These are phyloP conservation scores for Tenthredo scrophulariae DNA, from an alignment of 2,888 invertebrate genomes.

Conservation along the genomic window DNA sequence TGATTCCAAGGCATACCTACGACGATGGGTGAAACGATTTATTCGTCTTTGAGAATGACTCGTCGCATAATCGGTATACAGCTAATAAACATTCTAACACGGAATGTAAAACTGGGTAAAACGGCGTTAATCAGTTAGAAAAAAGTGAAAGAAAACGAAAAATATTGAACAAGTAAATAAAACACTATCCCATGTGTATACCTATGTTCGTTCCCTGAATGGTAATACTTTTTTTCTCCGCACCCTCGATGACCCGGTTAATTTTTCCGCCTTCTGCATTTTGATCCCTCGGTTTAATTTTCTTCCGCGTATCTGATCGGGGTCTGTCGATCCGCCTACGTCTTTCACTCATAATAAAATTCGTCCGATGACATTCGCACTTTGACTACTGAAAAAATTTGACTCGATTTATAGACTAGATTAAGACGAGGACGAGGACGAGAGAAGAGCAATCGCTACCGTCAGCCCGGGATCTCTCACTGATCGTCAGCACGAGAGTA, in stretches of 20 bases:
- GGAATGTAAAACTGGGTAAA: neutral
- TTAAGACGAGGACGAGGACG: no score
- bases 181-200: neutral
- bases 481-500: neutral
- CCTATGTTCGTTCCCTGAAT: conserved; percentile 12
- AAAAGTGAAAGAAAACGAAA: neutral
- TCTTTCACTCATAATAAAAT: conserved; percentile 28
- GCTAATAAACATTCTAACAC: neutral
- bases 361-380: neutral
- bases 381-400: neutral
- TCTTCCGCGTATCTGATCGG: neutral
- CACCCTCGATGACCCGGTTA: neutral
- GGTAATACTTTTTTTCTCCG: neutral
- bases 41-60: neutral
- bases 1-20: neutral
- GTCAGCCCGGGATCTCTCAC: conserved; percentile 25
- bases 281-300: conserved; percentile 16
- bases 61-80: neutral
- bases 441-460: conserved; percentile 24
- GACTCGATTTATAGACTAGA: no score
- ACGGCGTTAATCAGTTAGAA: neutral
- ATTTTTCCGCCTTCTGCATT: neutral
- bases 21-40: neutral
- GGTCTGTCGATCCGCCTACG: conserved; percentile 9
- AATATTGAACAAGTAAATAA: neutral